A percentile compares a stretch with the other conserved stretches of the same genome.
phyloP scores from a whole-genome alignment of 2,113 vertebrate species.

The Corvus hawaiiensis region DNA sequence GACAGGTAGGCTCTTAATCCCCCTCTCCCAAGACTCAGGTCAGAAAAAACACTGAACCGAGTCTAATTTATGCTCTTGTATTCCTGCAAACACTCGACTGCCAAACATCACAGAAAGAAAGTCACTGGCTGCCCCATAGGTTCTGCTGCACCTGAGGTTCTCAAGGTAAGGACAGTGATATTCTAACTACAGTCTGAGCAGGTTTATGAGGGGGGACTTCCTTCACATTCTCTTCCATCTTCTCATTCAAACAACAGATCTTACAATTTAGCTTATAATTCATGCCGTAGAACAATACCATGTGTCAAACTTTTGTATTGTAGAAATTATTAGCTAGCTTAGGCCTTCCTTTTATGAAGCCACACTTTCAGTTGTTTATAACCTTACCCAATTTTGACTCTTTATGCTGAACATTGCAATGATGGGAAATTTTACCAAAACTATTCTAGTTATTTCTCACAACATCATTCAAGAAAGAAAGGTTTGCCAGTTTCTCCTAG shows the following conservation, averaged over 20 bases:
- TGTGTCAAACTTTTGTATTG: neutral
- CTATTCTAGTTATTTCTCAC: neutral
- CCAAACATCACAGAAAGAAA: neutral
- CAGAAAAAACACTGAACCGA: neutral
- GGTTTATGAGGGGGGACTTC: neutral
- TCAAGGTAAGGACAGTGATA: neutral
- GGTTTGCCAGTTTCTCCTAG: neutral
- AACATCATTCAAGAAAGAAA: neutral
- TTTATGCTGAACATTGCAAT: neutral
- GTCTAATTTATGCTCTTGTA: neutral
- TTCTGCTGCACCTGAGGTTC: neutral
- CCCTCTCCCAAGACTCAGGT: neutral
- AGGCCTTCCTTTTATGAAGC: neutral
- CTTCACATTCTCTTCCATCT: neutral
- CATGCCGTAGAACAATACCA: neutral
- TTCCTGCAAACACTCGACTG: neutral
- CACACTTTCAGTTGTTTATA: neutral
- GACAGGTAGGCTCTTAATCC: neutral
- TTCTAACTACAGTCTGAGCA: neutral
- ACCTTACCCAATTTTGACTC: neutral
- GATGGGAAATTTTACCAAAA: neutral
- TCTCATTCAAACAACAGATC: neutral
- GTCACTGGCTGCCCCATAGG: neutral
- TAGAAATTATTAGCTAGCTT: neutral
- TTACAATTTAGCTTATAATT: neutral